Percentiles rank a stretch among this genome's conserved stretches.
Conservation (phyloP, 2,888 invertebrate species). For the Nomada goodeniana region DNA sequence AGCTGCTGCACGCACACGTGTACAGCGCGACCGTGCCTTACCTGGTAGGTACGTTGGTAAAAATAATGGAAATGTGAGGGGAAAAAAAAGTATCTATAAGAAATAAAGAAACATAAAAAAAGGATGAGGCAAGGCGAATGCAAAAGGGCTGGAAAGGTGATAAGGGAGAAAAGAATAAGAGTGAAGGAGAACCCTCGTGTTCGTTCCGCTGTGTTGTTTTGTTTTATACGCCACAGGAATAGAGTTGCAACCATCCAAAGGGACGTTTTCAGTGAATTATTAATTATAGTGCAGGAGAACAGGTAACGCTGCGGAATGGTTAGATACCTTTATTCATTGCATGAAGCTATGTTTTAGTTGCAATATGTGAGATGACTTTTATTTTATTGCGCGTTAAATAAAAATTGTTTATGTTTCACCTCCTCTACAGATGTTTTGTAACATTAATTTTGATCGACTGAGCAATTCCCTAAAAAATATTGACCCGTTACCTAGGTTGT, state of each 20-base stretch:
- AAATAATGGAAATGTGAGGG: slow-evolving; percentile 56
- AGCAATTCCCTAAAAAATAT: too few species aligned
- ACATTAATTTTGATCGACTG: too few species aligned
- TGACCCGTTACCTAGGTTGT: neutral
- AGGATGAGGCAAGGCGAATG: slow-evolving; percentile 26
- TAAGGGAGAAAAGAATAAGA: slow-evolving; percentile 30
- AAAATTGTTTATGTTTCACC: too few species aligned
- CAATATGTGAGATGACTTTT: too few species aligned
- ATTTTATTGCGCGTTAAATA: too few species aligned
- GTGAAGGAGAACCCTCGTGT: slow-evolving; percentile 48
- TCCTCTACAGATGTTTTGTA: too few species aligned
- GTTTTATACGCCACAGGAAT: slow-evolving; percentile 33
- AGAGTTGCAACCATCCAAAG: neutral
- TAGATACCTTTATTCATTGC: too few species aligned
- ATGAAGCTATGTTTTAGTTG: too few species aligned
- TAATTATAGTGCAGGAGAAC: neutral
- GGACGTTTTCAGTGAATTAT: slow-evolving; percentile 5
- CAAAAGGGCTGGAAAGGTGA: slow-evolving; percentile 48
- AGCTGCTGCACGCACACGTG: slow-evolving; percentile 17
- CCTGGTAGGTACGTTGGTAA: slow-evolving; percentile 40
- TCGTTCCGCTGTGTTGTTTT: slow-evolving; percentile 44
- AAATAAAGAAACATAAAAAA: slow-evolving; percentile 14
- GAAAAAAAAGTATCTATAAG: slow-evolving; percentile 13
- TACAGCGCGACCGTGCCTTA: slow-evolving; percentile 27
- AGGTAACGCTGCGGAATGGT: neutral